phyloP scores from a whole-genome alignment of 2,888 invertebrate genomes.

The Schizotus pectinicornis region DNA sequence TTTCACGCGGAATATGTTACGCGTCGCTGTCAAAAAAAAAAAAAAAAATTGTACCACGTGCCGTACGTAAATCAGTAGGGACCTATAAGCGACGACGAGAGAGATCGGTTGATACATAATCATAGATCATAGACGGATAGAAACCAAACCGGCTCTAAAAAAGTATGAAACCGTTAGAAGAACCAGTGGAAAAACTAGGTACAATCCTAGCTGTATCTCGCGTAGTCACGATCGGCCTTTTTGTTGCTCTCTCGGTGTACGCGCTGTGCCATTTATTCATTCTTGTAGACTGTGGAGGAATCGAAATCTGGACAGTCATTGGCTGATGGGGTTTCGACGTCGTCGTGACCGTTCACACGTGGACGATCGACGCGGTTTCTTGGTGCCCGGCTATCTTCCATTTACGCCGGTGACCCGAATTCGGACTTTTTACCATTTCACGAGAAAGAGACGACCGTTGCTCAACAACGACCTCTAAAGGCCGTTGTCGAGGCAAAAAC shows the following conservation, averaged over 20 bases:
- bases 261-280: slow-evolving; percentile 26
- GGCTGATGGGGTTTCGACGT: slow-evolving; percentile 1
- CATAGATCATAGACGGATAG: slow-evolving; percentile 35
- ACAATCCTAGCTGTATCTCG: slow-evolving; percentile 42
- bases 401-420: slow-evolving; percentile 6
- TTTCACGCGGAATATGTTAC: too few relatives aligned
- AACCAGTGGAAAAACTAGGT: slow-evolving; percentile 41
- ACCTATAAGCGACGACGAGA: slow-evolving; percentile 15
- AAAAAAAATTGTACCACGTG: not conserved
- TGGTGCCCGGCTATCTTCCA: slow-evolving; percentile 4
- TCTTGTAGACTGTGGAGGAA: slow-evolving; percentile 21
- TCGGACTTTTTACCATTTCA: not conserved
- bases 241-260: slow-evolving; percentile 25
- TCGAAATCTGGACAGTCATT: slow-evolving; percentile 21
- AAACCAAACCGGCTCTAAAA: slow-evolving; percentile 38
- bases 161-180: slow-evolving; percentile 36
- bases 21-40: too few relatives aligned
- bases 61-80: slow-evolving; percentile 1
- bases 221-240: slow-evolving; percentile 35
- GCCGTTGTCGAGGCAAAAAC: too few relatives aligned
- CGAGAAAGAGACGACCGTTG: too few relatives aligned
- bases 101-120: slow-evolving; percentile 3
- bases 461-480: too few relatives aligned
- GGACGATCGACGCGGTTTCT: slow-evolving; percentile 5
- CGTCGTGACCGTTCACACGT: slow-evolving; percentile 22